phyloP scores from a whole-genome alignment of 2,797 vertebrate genomes.

The Myripristis murdjan region DNA sequence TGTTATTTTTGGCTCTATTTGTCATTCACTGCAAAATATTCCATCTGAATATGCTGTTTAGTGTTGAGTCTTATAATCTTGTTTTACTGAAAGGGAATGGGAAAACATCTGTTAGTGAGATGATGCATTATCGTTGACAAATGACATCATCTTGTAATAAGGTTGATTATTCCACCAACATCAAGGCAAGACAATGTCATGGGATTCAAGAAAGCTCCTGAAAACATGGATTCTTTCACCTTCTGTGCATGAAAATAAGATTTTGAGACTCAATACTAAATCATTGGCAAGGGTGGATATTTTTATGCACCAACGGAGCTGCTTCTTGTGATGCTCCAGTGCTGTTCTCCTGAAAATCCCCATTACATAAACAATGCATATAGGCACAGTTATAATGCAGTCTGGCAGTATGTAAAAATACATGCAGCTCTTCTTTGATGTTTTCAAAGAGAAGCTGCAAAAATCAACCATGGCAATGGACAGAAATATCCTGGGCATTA shows the following conservation, averaged over 20 bases:
- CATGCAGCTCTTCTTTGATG: slow-evolving; percentile 17
- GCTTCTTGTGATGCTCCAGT: slow-evolving; percentile 15
- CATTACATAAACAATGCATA: slow-evolving; percentile 40
- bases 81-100: neutral
- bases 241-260: neutral
- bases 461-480: slow-evolving; percentile 36
- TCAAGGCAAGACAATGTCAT: no score
- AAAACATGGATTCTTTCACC: neutral
- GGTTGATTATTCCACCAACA: no score
- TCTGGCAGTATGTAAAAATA: slow-evolving; percentile 1
- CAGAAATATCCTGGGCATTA: slow-evolving; percentile 55
- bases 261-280: slow-evolving; percentile 21
- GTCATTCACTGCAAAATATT: slow-evolving; percentile 19
- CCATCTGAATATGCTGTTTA: neutral
- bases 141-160: neutral
- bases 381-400: slow-evolving; percentile 3
- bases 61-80: neutral
- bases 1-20: slow-evolving; percentile 35
- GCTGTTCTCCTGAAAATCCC: slow-evolving; percentile 28
- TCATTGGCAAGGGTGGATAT: slow-evolving; percentile 3
- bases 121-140: neutral
- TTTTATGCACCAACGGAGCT: slow-evolving; percentile 28
- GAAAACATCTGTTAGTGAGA: neutral
- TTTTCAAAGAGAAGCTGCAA: slow-evolving; percentile 30
- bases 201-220: neutral